These are phyloP conservation scores for Lacerta viridis DNA, from an alignment of 2,797 vertebrate species.

Conservation along the genomic window DNA sequence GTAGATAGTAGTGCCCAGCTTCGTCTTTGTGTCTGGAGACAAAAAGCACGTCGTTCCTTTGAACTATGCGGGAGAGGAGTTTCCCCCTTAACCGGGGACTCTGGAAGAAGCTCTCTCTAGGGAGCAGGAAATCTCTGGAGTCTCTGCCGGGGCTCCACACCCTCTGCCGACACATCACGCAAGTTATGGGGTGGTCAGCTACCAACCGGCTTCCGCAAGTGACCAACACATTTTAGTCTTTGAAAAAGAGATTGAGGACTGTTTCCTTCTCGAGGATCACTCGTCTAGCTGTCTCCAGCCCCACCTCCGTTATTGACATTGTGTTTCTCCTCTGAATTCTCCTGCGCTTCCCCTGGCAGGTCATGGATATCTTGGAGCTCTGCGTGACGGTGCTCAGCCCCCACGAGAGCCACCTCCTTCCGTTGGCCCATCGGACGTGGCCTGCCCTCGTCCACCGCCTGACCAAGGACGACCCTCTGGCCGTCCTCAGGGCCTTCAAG, in stretches of 20 bases:
- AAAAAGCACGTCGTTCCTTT: too few relatives aligned
- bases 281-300: neutral
- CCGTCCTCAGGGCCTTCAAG: constrained; percentile 91
- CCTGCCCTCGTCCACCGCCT: constrained; percentile 89
- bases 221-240: too few relatives aligned
- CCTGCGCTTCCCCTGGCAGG: constrained; percentile 75
- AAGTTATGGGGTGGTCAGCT: too few relatives aligned
- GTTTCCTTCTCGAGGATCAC: neutral
- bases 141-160: too few relatives aligned
- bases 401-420: constrained; percentile 88
- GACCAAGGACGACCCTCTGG: constrained; percentile 88
- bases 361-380: constrained; percentile 89
- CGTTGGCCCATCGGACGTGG: constrained; percentile 93
- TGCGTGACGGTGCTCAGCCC: constrained; percentile 86
- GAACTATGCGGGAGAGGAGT: too few relatives aligned
- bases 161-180: too few relatives aligned
- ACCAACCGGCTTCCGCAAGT: too few relatives aligned
- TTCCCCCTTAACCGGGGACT: too few relatives aligned
- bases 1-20: too few relatives aligned
- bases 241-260: neutral
- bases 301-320: neutral
- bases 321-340: neutral
- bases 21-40: too few relatives aligned
- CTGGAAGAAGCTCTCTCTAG: too few relatives aligned
- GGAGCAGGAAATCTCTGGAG: too few relatives aligned